These are phyloP conservation scores for Diorhabda sublineata DNA, from an alignment of 1,140 invertebrate species.

Conservation along the genomic window DNA sequence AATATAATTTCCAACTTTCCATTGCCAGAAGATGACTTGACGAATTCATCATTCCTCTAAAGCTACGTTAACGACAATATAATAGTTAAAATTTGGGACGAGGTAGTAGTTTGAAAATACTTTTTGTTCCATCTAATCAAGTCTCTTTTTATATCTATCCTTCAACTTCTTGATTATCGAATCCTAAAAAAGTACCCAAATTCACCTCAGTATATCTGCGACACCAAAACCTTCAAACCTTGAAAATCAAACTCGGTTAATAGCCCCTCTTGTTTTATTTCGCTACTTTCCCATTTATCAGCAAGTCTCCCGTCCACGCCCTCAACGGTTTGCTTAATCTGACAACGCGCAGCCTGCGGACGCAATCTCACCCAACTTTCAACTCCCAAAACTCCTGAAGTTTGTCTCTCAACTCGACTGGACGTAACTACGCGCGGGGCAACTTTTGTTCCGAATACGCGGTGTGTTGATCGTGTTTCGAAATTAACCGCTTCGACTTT, in stretches of 20 bases:
- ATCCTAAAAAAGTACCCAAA: background rate
- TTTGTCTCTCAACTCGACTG: background rate
- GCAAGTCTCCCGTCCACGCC: background rate
- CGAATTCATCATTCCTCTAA: no score
- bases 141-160: no score
- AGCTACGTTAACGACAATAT: no score
- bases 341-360: conserved; percentile 1
- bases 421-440: background rate
- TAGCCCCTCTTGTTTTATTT: background rate
- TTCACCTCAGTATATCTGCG: background rate
- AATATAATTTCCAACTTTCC: no score
- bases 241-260: background rate
- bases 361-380: background rate
- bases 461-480: no score
- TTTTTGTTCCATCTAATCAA: no score
- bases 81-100: no score
- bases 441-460: background rate
- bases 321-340: background rate
- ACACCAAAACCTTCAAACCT: background rate
- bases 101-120: no score
- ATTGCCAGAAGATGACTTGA: no score
- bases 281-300: background rate
- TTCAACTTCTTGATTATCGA: no score
- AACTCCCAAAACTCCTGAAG: background rate
- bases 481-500: no score